phyloP scores from a whole-genome alignment of 2,888 invertebrate species.

The Callyntrura guangdongensis region DNA sequence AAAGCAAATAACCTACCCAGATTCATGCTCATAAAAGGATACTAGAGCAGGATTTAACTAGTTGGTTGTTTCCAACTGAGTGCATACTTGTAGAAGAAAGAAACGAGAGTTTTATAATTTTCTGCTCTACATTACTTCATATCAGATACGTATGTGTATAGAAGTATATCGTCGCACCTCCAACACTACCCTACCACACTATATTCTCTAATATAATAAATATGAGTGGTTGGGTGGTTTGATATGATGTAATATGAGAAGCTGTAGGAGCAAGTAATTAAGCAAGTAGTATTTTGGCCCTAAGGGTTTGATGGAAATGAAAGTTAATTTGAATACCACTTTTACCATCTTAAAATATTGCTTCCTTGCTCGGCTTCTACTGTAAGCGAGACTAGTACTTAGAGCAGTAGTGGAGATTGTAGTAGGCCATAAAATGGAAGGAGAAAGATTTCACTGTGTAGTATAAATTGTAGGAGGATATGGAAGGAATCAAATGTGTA shows the following conservation, averaged over 20 bases:
- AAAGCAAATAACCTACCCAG: constrained; percentile 16
- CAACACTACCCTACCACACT: too few species aligned
- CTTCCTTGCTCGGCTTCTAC: constrained; percentile 24
- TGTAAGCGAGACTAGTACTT: too few species aligned
- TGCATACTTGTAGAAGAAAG: constrained; percentile 6
- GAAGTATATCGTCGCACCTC: constrained; percentile 2
- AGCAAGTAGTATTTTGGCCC: constrained; percentile 72
- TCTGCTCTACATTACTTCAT: background rate
- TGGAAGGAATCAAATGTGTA: background rate
- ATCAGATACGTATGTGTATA: too few species aligned
- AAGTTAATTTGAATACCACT: constrained; percentile 78
- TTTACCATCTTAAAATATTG: constrained; percentile 73
- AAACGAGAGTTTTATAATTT: constrained; percentile 22
- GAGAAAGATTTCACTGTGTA: too few species aligned
- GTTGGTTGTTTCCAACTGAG: constrained; percentile 25
- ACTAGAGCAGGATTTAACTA: constrained; percentile 37
- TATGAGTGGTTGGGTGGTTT: background rate
- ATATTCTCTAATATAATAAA: too few species aligned
- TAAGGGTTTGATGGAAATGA: constrained; percentile 75
- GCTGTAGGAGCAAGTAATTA: constrained; percentile 55
- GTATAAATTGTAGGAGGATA: background rate
- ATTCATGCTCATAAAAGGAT: constrained; percentile 29
- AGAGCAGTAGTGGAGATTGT: too few species aligned
- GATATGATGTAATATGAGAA: background rate
- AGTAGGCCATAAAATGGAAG: background rate